phyloP scores from a whole-genome alignment of 2,888 invertebrate species.

The Strigamia maritima region DNA sequence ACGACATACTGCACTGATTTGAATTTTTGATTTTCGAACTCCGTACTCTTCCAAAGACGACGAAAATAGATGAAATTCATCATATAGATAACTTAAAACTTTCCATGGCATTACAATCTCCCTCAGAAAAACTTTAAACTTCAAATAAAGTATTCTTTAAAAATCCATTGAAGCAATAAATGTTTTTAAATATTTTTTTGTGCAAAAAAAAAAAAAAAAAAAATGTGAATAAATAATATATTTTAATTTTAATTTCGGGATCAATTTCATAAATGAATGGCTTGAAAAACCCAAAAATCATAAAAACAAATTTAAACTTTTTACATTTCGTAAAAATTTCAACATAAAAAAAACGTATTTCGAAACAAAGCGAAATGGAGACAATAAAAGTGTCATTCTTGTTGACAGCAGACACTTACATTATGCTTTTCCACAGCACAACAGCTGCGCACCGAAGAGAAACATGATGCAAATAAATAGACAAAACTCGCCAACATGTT shows the following conservation, averaged over 20 bases:
- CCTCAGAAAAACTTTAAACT: neutral
- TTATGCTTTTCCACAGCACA: neutral
- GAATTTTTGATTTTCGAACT: neutral
- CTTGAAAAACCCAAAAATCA: neutral
- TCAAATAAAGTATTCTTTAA: neutral
- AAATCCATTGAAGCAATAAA: neutral
- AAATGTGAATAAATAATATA: too few species aligned
- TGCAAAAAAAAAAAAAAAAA: too few species aligned
- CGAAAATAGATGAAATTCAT: neutral
- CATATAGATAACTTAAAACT: neutral
- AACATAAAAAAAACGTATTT: neutral
- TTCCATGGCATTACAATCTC: neutral
- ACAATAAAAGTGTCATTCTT: constrained; percentile 1
- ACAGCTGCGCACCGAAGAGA: neutral
- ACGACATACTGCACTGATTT: neutral
- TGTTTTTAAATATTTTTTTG: too few species aligned
- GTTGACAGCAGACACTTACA: neutral
- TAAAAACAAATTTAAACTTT: neutral
- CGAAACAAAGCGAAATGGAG: neutral
- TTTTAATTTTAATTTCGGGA: too few species aligned
- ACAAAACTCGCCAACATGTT: constrained; percentile 10
- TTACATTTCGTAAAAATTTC: too few species aligned
- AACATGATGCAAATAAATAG: constrained; percentile 8
- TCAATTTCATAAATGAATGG: too few species aligned
- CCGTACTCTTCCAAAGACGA: neutral